Conservation (phyloP, 1,140 invertebrate species). For the Rhopalosiphum maidis region DNA sequence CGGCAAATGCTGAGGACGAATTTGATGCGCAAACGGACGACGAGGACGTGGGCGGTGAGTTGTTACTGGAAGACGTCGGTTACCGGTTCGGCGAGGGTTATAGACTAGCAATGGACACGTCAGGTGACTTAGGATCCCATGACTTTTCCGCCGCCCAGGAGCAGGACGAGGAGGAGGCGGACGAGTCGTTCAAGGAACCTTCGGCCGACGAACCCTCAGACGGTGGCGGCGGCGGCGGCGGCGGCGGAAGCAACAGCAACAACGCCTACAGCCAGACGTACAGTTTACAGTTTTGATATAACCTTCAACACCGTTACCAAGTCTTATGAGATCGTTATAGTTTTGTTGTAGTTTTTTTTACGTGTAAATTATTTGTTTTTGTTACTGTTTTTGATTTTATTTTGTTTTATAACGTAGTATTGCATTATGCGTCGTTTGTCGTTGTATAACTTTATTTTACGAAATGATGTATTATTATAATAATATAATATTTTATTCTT, state of each 20-base stretch:
- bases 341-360: background rate
- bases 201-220: background rate
- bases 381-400: background rate
- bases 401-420: background rate
- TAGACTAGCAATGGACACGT: background rate
- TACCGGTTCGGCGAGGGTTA: slow-evolving; percentile 53
- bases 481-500: background rate
- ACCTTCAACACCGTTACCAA: background rate
- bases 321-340: background rate
- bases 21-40: background rate
- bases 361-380: background rate
- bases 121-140: no score
- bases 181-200: slow-evolving; percentile 34
- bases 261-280: slow-evolving; percentile 45
- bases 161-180: slow-evolving; percentile 33
- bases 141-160: background rate
- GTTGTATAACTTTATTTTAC: background rate
- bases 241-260: background rate
- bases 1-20: background rate
- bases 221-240: background rate
- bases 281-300: slow-evolving; percentile 15
- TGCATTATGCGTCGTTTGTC: background rate
- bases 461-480: background rate
- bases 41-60: background rate
- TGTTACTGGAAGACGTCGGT: slow-evolving; percentile 33